These are phyloP conservation scores for Egretta garzetta DNA, from an alignment of 2,113 vertebrate species.

Conservation along the genomic window DNA sequence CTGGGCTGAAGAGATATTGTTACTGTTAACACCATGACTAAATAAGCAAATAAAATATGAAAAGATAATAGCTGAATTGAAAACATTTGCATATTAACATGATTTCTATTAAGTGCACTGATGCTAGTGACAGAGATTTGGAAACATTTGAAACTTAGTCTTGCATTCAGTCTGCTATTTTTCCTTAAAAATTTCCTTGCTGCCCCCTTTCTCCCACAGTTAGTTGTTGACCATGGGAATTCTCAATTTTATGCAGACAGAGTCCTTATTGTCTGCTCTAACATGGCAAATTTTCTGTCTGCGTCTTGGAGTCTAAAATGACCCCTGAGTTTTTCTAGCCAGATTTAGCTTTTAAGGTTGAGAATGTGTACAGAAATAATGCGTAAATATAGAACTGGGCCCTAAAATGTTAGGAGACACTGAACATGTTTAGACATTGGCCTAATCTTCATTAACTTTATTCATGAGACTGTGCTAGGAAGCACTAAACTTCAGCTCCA, in stretches of 20 bases:
- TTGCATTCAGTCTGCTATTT: not conserved
- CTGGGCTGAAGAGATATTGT: not conserved
- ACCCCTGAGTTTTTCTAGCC: not conserved
- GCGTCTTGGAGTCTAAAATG: not conserved
- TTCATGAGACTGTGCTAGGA: not conserved
- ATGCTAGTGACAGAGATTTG: constrained; percentile 8
- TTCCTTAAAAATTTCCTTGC: not conserved
- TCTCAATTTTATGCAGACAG: not conserved
- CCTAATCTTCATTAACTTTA: not conserved
- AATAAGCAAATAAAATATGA: constrained; percentile 43
- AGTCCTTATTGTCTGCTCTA: not conserved
- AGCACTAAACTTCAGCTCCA: not conserved
- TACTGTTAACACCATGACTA: constrained; percentile 13
- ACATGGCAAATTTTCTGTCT: not conserved
- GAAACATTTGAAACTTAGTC: constrained; percentile 31
- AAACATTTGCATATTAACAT: constrained; percentile 30
- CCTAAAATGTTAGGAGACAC: not conserved
- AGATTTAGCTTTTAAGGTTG: not conserved
- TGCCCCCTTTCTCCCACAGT: not conserved
- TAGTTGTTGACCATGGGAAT: not conserved
- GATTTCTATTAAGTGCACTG: constrained; percentile 13
- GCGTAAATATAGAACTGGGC: not conserved
- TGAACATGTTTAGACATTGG: not conserved
- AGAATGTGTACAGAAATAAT: not conserved
- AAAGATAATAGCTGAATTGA: constrained; percentile 35